A percentile compares a stretch with the other conserved stretches of the same genome.
Evolutionary conservation across 1,140 invertebrate genomes (phyloP).

Genomic region (Solenopsis invicta): DNA sequence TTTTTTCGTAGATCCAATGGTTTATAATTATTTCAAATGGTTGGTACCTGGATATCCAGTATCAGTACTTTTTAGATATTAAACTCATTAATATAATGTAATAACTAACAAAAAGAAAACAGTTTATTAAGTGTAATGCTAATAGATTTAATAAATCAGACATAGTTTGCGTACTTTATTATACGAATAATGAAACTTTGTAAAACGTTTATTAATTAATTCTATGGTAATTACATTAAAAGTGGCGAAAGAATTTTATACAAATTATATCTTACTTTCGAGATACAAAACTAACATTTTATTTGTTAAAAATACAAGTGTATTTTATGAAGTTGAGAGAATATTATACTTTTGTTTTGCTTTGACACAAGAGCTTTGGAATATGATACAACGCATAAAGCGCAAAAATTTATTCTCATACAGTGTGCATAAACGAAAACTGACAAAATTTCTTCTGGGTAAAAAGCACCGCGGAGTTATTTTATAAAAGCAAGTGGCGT

Average conservation of each 20-base stretch:
- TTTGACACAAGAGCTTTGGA: background rate
- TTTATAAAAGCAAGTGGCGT: background rate
- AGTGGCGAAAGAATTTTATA: background rate
- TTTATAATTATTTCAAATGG: no score
- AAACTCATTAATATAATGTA: background rate
- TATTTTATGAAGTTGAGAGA: background rate
- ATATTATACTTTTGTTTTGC: background rate
- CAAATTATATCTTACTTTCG: background rate
- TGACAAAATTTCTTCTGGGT: background rate
- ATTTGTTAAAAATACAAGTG: background rate
- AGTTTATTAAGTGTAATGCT: background rate
- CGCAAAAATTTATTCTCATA: background rate
- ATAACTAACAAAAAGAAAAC: no score
- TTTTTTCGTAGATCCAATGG: no score
- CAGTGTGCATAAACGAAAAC: background rate
- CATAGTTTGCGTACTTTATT: background rate
- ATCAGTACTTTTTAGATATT: background rate
- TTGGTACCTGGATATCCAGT: background rate
- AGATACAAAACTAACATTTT: background rate
- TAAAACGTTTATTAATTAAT: slow-evolving; percentile 3
- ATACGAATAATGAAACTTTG: background rate
- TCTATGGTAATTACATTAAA: background rate
- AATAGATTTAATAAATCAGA: background rate
- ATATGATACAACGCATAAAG: background rate
- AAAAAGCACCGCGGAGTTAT: background rate